These are phyloP conservation scores for Octomys mimax DNA, from an alignment of 2,797 vertebrate species.

Conservation along the genomic window DNA sequence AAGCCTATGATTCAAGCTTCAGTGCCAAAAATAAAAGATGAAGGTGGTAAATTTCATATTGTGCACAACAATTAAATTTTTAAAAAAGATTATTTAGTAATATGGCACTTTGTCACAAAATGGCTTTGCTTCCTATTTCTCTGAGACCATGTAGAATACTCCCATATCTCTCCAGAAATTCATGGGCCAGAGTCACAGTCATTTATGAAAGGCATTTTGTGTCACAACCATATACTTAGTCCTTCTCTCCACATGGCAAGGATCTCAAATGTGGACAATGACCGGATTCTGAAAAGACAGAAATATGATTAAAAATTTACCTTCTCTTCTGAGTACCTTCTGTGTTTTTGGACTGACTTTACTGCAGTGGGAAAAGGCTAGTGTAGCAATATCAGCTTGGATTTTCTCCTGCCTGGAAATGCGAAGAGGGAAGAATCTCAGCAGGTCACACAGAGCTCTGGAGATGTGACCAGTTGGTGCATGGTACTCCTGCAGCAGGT, in stretches of 20 bases:
- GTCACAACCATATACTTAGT: neutral
- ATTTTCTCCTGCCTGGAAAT: neutral
- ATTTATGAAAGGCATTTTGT: neutral
- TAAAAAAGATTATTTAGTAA: neutral
- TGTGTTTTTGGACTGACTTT: neutral
- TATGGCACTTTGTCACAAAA: neutral
- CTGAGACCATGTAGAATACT: neutral
- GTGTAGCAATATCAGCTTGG: neutral
- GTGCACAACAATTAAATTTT: neutral
- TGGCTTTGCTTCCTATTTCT: neutral
- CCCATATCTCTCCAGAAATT: neutral
- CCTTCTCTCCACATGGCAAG: neutral
- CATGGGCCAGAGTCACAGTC: neutral
- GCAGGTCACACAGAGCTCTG: neutral
- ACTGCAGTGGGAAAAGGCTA: neutral
- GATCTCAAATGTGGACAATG: neutral
- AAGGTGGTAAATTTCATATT: neutral
- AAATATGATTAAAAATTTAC: neutral
- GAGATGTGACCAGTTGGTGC: neutral
- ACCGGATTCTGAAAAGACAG: neutral
- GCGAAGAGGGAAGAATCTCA: neutral
- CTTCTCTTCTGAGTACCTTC: neutral
- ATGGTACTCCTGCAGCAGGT: neutral
- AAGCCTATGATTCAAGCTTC: neutral
- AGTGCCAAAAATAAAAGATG: neutral